Base-by-base conservation (phyloP, 2,113 vertebrate genomes). In the Uria aalge region DNA sequence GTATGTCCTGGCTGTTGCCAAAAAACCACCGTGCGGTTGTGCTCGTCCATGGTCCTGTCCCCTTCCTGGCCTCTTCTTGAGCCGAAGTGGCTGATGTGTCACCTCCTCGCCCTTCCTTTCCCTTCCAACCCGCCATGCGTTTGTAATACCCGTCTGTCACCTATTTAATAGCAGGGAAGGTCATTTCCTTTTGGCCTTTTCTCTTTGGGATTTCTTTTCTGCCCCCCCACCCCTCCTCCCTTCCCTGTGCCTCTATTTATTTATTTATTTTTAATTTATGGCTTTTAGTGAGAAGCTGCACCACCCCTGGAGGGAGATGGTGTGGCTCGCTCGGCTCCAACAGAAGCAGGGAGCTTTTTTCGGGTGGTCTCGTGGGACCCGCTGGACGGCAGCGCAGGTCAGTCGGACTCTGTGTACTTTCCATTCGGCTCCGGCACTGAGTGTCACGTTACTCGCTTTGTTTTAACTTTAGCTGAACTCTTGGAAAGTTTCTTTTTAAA, bases 391-490 rank as follows among this genome's bases (percentile, higher is more conserved):
- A 41, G 36, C 16, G 6, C 64, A 8, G 93, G 92, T 91, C 95
- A 77, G 57, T 91, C 5, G 30, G 67, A 64, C 94, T 84, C 87
- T 47, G 18, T 69, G 89, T 95, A 85, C 95, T 96, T 96, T 96
- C 97, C 95, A n/a, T 73, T 60, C 75, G 1, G 77, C 62, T 78
- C 83, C 40, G 0, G 86, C 77, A 48, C 68, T 1, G 7, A 8
- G 83, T 83, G 90, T 97, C 96, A 96, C 23, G 85, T 97, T 96
- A 88, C 96, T 82, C 27, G 2, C 74, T 88, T 17, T 83, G 40
- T 55, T 96, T 97, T 90, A 96, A 92, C 85, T 96, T 50, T 2
- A 80, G 92, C 83, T 94, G 80, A 97, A 81, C 93, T 78, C 88
- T 68, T n/a, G 93, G 88, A 97, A 95, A 95, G 34, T 86, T 94